phyloP scores from a whole-genome alignment of 2,113 vertebrate genomes.

The Carlito syrichta region DNA sequence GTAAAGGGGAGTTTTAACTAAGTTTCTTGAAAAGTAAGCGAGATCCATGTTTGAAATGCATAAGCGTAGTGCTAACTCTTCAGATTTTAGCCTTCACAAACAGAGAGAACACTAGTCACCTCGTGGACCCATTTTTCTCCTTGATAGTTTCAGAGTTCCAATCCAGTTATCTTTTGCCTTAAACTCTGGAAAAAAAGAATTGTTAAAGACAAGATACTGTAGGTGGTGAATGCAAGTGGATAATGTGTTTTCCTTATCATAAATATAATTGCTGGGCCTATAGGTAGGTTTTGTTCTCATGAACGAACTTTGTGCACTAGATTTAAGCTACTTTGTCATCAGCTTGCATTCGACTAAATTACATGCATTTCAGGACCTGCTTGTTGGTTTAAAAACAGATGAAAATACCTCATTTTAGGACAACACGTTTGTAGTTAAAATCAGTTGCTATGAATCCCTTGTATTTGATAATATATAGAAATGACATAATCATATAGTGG shows the following conservation, averaged over 20 bases:
- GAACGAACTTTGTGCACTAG: not conserved
- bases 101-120: not conserved
- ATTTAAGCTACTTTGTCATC: not conserved
- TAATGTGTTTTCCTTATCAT: not conserved
- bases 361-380: not conserved
- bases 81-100: not conserved
- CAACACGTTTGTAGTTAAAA: not conserved
- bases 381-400: not conserved
- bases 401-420: not conserved
- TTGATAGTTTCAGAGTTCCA: not conserved
- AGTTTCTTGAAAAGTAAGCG: not conserved
- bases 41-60: not conserved
- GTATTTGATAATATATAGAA: not conserved
- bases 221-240: not conserved
- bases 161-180: conserved; percentile 22
- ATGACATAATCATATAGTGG: not conserved
- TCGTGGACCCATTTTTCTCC: not conserved
- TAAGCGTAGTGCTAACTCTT: not conserved
- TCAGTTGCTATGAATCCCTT: not conserved
- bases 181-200: not conserved
- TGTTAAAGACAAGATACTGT: not conserved
- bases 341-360: not conserved
- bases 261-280: not conserved
- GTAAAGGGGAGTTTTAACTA: not conserved
- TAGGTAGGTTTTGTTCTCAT: not conserved